These are phyloP conservation scores for Cylindroiulus punctatus DNA, from an alignment of 2,888 invertebrate genomes.

Conservation along the genomic window DNA sequence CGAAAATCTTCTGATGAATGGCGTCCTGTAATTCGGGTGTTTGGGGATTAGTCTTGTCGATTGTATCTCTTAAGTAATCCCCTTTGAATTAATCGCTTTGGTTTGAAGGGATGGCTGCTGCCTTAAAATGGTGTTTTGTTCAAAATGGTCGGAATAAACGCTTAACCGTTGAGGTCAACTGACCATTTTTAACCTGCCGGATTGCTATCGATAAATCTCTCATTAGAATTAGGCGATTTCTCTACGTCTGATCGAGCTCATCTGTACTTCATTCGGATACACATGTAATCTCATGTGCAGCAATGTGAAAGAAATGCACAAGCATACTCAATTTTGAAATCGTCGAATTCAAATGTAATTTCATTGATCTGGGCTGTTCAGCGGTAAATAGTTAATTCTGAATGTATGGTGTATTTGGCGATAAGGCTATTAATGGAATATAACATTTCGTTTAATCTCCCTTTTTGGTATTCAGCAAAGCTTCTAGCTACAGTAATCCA, in stretches of 20 bases:
- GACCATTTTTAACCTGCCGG: not conserved
- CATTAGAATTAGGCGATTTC: not conserved
- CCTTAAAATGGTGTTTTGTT: not conserved
- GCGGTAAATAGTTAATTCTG: too few species aligned
- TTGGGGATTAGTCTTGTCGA: conserved; percentile 42
- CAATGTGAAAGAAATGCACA: too few species aligned
- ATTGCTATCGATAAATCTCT: not conserved
- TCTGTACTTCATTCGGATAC: too few species aligned
- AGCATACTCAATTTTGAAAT: not conserved
- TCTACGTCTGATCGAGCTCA: not conserved
- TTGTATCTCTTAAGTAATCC: conserved; percentile 23
- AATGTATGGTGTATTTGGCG: too few species aligned
- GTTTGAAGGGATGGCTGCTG: not conserved
- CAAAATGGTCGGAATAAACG: not conserved
- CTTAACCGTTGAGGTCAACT: not conserved
- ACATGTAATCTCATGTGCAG: not conserved
- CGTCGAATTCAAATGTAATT: not conserved
- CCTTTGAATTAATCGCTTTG: conserved; percentile 16
- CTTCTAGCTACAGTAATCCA: too few species aligned
- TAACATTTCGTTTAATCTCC: too few species aligned
- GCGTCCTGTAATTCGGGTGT: conserved; percentile 16
- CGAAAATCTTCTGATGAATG: conserved; percentile 35
- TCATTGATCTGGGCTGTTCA: too few species aligned
- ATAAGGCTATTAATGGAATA: too few species aligned
- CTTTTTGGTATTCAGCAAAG: too few species aligned